Conservation (phyloP, 2,797 vertebrate genomes). For the Hemibagrus guttatus region DNA sequence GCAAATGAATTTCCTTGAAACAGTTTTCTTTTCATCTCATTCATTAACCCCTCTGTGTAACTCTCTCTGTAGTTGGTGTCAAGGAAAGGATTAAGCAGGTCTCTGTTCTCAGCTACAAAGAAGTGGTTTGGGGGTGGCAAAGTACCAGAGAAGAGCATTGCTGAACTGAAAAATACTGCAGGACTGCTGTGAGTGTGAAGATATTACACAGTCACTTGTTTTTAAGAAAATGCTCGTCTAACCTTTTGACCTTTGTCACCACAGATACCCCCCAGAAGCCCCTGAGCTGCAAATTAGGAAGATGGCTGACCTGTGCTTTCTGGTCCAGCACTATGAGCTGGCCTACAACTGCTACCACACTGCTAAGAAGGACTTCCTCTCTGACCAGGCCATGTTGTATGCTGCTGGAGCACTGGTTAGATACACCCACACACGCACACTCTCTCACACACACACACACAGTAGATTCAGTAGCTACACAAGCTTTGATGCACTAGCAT, state of each 20-base stretch:
- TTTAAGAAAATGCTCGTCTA: background rate
- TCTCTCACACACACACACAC: background rate
- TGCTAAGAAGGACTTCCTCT: constrained; percentile 98
- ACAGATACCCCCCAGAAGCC: constrained; percentile 94
- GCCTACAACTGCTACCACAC: constrained; percentile 98
- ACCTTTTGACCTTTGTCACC: constrained; percentile 47
- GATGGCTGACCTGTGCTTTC: constrained; percentile 98
- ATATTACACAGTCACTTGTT: background rate
- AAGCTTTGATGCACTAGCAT: background rate
- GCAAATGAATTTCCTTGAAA: background rate
- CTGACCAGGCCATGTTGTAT: constrained; percentile 97
- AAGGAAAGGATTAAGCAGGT: constrained; percentile 94
- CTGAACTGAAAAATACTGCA: constrained; percentile 90
- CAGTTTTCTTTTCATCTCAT: background rate
- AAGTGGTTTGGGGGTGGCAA: constrained; percentile 98
- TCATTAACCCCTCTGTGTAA: background rate
- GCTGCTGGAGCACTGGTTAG: constrained; percentile 94
- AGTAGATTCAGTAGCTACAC: background rate
- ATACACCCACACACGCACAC: background rate
- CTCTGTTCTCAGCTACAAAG: constrained; percentile 94
- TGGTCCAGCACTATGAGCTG: constrained; percentile 97
- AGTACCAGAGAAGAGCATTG: constrained; percentile 92
- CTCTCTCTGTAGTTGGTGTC: constrained; percentile 84
- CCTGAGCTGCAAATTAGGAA: constrained; percentile 97
- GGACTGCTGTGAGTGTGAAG: constrained; percentile 87